phyloP scores from a whole-genome alignment of 2,797 vertebrate genomes.

The Anguilla pacifica region DNA sequence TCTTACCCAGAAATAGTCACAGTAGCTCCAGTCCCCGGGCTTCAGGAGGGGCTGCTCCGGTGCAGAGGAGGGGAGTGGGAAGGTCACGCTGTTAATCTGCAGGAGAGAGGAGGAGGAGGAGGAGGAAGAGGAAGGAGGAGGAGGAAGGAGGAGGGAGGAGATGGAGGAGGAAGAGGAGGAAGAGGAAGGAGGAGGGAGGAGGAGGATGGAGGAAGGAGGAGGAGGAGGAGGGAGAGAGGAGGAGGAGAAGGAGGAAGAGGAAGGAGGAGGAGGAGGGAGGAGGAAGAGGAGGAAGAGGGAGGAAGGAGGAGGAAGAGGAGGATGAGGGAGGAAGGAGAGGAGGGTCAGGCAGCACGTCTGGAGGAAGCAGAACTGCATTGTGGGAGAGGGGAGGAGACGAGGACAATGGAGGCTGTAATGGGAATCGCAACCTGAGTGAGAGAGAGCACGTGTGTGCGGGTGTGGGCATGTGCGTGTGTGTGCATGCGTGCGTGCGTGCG shows the following conservation, averaged over 20 bases:
- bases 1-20: slow-evolving; percentile 98
- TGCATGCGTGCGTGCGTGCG: not conserved
- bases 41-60: slow-evolving; percentile 95
- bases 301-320: too few species aligned
- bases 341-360: not conserved
- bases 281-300: too few species aligned
- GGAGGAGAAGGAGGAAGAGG: too few species aligned
- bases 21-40: slow-evolving; percentile 97
- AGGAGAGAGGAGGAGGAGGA: not conserved
- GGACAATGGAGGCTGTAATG: not conserved
- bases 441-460: not conserved
- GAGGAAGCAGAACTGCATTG: not conserved
- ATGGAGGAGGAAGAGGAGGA: too few species aligned
- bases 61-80: slow-evolving; percentile 87
- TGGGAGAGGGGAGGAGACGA: not conserved
- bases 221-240: too few species aligned
- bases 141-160: too few species aligned
- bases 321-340: not conserved
- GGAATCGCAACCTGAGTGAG: not conserved
- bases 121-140: too few species aligned
- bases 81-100: slow-evolving; percentile 95
- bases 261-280: too few species aligned
- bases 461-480: not conserved
- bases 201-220: too few species aligned
- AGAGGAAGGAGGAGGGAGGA: too few species aligned